These are phyloP conservation scores for Chionoecetes opilio DNA, from an alignment of 1,140 invertebrate genomes.

Conservation along the genomic window DNA sequence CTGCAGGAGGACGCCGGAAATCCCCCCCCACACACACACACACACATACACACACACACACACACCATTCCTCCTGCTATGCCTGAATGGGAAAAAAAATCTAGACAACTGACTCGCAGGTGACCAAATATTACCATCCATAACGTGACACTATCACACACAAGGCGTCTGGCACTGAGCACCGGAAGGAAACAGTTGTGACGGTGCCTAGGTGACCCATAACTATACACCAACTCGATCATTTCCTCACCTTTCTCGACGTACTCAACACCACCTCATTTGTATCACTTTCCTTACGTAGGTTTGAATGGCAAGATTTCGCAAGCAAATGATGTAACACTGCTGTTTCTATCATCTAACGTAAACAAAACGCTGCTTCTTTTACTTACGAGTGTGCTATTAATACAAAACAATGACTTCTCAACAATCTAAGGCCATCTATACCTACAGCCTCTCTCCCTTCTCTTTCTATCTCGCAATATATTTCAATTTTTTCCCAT, in stretches of 20 bases:
- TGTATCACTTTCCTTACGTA: too few relatives aligned
- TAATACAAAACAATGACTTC: not conserved
- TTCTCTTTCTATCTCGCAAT: conserved; percentile 49
- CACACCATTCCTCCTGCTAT: not conserved
- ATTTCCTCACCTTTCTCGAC: not conserved
- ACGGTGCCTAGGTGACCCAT: not conserved
- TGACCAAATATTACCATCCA: not conserved
- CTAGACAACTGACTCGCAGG: not conserved
- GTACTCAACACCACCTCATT: not conserved
- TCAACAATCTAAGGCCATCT: not conserved
- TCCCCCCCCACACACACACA: too few relatives aligned
- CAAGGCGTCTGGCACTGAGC: not conserved
- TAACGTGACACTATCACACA: not conserved
- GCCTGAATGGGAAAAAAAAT: not conserved
- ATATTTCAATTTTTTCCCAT: conserved; percentile 21
- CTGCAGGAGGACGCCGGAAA: not conserved
- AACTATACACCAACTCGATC: not conserved
- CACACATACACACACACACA: too few relatives aligned
- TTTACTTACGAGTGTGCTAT: too few relatives aligned
- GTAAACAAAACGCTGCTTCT: not conserved
- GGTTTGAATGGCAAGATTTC: not conserved
- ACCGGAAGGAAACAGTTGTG: not conserved
- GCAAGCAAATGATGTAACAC: not conserved
- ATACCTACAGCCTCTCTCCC: not conserved
- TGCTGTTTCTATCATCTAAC: not conserved